Conservation (phyloP, 2,888 invertebrate genomes). For the Dynastes grantii region DNA sequence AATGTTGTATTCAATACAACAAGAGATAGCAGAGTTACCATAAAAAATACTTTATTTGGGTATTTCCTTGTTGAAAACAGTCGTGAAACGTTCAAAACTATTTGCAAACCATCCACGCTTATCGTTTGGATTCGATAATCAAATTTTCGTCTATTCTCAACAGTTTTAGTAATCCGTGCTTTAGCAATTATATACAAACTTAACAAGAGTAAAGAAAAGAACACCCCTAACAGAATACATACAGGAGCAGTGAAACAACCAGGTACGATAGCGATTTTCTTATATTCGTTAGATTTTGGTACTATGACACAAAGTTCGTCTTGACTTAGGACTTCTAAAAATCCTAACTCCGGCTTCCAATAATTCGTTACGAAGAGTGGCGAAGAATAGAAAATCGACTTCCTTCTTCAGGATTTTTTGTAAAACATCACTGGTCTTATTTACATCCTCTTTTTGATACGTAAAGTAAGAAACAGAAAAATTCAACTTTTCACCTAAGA, state of each 20-base stretch:
- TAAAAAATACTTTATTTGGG: conserved; percentile 68
- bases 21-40: conserved; percentile 60
- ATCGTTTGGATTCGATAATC: conserved; percentile 58
- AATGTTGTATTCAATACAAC: conserved; percentile 69
- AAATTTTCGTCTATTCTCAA: neutral
- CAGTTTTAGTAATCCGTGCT: neutral
- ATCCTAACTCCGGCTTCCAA: conserved; percentile 65
- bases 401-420: conserved; percentile 65
- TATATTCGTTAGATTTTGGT: conserved; percentile 67
- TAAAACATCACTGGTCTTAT: conserved; percentile 66
- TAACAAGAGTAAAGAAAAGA: conserved; percentile 55
- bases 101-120: conserved; percentile 64
- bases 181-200: conserved; percentile 52
- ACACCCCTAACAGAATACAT: conserved; percentile 65
- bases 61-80: conserved; percentile 65
- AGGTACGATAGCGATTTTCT: conserved; percentile 68
- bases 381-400: conserved; percentile 67
- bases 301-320: conserved; percentile 69
- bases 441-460: conserved; percentile 51
- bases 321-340: conserved; percentile 66
- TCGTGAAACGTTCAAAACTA: conserved; percentile 65
- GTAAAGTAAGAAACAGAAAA: conserved; percentile 3
- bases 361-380: conserved; percentile 70
- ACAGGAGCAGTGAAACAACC: conserved; percentile 65
- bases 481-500: conserved; percentile 9